A percentile compares a stretch with the other conserved stretches of the same genome.
Evolutionary conservation across 1,140 invertebrate genomes (phyloP).

Genomic region (Diuraphis noxia): DNA sequence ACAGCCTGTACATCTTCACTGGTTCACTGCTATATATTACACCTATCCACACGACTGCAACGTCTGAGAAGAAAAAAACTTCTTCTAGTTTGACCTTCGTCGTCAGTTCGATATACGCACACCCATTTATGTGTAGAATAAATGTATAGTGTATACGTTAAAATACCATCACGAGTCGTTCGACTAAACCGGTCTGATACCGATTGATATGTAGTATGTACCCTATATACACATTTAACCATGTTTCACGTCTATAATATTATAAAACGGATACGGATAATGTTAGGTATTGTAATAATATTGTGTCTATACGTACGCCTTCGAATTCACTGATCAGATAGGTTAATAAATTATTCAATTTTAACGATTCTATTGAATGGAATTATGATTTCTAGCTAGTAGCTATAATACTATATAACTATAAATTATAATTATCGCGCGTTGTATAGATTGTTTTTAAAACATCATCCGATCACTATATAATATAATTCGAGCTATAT

Average conservation of each 20-base stretch:
- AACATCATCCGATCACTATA: neutral
- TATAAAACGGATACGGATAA: neutral
- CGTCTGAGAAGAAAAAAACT: neutral
- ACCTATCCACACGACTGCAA: neutral
- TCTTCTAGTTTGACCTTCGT: neutral
- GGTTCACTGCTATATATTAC: neutral
- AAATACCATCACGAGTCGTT: neutral
- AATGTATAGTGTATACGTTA: neutral
- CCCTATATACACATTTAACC: neutral
- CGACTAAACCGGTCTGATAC: neutral
- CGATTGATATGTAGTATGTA: neutral
- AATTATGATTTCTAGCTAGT: neutral
- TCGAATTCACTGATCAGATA: neutral
- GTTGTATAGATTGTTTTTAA: neutral
- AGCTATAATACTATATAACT: neutral
- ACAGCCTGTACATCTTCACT: neutral
- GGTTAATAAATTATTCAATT: neutral
- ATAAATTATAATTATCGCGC: neutral
- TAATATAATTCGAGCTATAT: neutral
- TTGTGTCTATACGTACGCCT: neutral
- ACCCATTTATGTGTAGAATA: neutral
- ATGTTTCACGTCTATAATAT: neutral
- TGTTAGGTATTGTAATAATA: neutral
- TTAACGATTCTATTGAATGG: neutral
- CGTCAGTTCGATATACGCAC: neutral